phyloP scores from a whole-genome alignment of 2,797 vertebrate species.

The Esox masquinongy region DNA sequence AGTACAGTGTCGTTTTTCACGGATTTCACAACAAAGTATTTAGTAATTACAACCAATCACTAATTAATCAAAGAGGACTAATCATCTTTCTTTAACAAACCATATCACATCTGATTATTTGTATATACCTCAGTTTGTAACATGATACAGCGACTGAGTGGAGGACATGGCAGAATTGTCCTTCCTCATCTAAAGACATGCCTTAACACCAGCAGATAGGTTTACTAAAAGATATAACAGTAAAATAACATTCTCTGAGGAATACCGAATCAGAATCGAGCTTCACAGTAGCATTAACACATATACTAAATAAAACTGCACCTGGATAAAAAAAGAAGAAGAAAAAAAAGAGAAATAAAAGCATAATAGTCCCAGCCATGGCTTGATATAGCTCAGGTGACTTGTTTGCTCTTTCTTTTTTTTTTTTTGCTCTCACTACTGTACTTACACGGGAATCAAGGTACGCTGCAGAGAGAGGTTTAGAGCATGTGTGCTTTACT shows the following conservation, averaged over 20 bases:
- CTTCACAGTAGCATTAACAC: conserved; percentile 57
- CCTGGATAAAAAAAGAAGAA: conserved; percentile 50
- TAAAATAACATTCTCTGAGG: conserved; percentile 57
- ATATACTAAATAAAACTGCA: conserved; percentile 59
- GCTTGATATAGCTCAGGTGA: conserved; percentile 76
- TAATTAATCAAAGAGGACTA: background rate
- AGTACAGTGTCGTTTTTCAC: background rate
- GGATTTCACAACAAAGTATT: background rate
- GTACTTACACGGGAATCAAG: conserved; percentile 70
- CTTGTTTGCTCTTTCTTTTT: conserved; percentile 74
- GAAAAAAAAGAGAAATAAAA: conserved; percentile 54
- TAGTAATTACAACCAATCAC: background rate
- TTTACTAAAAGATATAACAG: conserved; percentile 24
- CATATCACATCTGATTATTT: background rate
- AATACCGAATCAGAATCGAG: conserved; percentile 53
- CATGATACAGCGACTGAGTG: conserved; percentile 44
- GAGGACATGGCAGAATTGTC: conserved; percentile 35
- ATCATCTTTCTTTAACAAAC: background rate
- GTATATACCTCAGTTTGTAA: conserved; percentile 42
- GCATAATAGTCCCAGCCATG: conserved; percentile 34
- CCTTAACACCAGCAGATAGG: conserved; percentile 48
- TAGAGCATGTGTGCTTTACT: conserved; percentile 76
- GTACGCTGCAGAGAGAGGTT: conserved; percentile 56
- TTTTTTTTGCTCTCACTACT: conserved; percentile 12
- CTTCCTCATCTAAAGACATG: conserved; percentile 42